Conservation (phyloP, 2,113 vertebrate genomes). For the Erinaceus europaeus region DNA sequence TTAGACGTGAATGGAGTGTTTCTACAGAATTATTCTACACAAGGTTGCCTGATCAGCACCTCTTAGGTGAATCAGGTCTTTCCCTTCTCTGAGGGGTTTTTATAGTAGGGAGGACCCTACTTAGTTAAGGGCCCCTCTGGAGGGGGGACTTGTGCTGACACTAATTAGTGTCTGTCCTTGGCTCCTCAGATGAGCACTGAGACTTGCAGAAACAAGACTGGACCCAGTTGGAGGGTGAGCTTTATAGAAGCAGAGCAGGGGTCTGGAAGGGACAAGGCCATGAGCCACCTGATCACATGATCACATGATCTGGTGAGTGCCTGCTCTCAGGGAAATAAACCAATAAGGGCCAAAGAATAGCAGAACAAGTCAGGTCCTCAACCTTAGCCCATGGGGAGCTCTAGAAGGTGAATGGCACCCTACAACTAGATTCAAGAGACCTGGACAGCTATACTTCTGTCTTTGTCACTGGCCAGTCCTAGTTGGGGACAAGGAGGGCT, state of each 20-base stretch:
- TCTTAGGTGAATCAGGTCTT: too few species aligned
- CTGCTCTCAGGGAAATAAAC: neutral
- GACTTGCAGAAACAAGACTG: neutral
- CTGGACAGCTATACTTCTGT: neutral
- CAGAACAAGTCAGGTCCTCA: neutral
- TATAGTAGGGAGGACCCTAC: neutral
- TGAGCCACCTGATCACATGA: neutral
- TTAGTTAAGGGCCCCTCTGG: neutral
- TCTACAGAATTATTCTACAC: neutral
- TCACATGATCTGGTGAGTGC: neutral
- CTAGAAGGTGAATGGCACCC: neutral
- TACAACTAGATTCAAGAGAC: neutral
- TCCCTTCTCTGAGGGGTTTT: neutral
- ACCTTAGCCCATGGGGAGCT: neutral
- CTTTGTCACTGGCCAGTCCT: neutral
- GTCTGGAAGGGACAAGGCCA: neutral
- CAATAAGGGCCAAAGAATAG: neutral
- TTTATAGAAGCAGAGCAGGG: neutral
- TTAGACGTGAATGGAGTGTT: neutral
- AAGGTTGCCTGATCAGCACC: too few species aligned
- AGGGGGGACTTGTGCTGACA: neutral
- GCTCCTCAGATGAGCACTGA: neutral
- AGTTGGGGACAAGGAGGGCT: neutral
- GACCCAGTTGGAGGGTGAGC: neutral
- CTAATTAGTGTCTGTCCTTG: neutral